Evolutionary conservation across 2,888 invertebrate genomes (phyloP), one percentile per base, ranked within the genome.

Genomic region (Nomada hirtipes): DNA sequence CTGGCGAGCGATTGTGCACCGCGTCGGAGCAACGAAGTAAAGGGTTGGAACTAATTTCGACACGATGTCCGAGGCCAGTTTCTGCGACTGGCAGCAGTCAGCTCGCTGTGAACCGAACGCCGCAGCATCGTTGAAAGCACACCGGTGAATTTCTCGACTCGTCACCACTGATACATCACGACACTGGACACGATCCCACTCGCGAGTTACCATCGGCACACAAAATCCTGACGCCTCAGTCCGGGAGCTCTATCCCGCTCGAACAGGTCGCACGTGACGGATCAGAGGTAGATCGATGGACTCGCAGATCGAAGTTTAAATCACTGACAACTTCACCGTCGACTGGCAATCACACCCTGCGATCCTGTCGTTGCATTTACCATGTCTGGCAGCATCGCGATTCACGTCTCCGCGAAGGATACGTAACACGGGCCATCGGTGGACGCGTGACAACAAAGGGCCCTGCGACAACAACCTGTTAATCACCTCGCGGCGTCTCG

Each of bases 381-480:
- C 36, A 36, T 7, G 36, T 36, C 36, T 36, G 0, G 36, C 7
- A 7, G 7, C 36, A 36, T 36, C 0, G 36, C 36, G 26, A 26
- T 26, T 26, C 26, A 26, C 26, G 36, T 36, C 36, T 36, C 7
- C 36, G 7, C 36, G 36, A 36, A 7, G 36, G 7, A 7, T 36
- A 7, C 36, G 36, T 7, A 7, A 7, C 36, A 47, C 44, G 23
- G 36, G 64, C n/a, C 20, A 36, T 23, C 42, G 57, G 50, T 18
- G 59, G 74, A 70, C 73, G 63, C 75, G 70, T 52, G 64, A 59
- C 64, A 57, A 84, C 77, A 68, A 76, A 73, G 74, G 57, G 60
- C 13, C 13, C 47, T 23, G 65, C 77, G 79, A 79, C 88, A 84
- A 84, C 88, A 88, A 88, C 88, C 88, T 88, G 88, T 88, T 88